Evolutionary conservation across 2,797 vertebrate species (phyloP).

Genomic region (Aphelocoma californica): DNA sequence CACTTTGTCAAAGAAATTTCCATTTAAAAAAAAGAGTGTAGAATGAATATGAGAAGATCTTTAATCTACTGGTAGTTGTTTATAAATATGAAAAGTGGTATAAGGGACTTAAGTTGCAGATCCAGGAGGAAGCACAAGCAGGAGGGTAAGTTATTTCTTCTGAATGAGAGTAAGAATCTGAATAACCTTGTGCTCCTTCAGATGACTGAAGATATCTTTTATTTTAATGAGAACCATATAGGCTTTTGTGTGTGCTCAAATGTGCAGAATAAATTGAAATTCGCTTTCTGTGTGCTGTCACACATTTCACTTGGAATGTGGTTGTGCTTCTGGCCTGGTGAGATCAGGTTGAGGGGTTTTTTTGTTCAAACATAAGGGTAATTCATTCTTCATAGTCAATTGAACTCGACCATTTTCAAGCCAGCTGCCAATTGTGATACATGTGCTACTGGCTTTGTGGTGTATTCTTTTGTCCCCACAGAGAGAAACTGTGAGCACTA

Average conservation of each 20-base stretch:
- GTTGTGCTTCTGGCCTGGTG: conserved; percentile 55
- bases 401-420: conserved; percentile 49
- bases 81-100: conserved; percentile 24
- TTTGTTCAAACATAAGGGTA: conserved; percentile 58
- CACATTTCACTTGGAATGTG: conserved; percentile 34
- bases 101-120: neutral
- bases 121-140: neutral
- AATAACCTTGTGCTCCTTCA: conserved; percentile 24
- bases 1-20: conserved; percentile 49
- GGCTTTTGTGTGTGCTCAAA: conserved; percentile 62
- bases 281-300: conserved; percentile 43
- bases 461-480: conserved; percentile 23
- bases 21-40: neutral
- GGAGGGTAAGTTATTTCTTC: conserved; percentile 3
- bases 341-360: conserved; percentile 39
- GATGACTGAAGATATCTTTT: conserved; percentile 41
- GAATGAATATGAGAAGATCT: conserved; percentile 14
- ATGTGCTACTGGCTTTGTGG: neutral
- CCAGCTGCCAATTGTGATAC: conserved; percentile 55
- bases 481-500: neutral
- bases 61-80: conserved; percentile 1
- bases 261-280: conserved; percentile 54
- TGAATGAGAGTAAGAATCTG: neutral
- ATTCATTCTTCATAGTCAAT: conserved; percentile 65
- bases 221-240: conserved; percentile 53